Conservation (phyloP, 2,113 vertebrate species). For the Hydrochoerus hydrochaeris region DNA sequence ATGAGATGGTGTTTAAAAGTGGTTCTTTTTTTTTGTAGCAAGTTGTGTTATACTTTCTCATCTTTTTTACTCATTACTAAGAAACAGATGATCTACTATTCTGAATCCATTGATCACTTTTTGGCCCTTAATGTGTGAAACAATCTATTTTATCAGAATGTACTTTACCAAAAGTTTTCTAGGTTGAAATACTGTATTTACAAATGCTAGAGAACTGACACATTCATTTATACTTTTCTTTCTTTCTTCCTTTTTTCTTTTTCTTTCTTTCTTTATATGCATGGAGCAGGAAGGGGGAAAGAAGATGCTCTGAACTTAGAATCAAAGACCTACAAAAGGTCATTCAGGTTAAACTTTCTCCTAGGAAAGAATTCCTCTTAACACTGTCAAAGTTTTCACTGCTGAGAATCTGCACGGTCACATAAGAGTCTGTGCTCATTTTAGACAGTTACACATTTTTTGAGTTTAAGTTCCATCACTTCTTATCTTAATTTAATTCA, state of each 20-base stretch:
- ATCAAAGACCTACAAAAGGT: not conserved
- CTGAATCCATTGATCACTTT: not conserved
- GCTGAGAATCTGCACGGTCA: not conserved
- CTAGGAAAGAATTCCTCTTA: not conserved
- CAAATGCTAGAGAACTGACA: not conserved
- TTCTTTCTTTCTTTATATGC: not conserved
- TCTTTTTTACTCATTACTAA: conserved; percentile 55
- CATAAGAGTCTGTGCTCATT: not conserved
- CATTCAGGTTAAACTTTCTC: not conserved
- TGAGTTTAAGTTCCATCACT: conserved; percentile 8
- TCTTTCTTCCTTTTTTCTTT: not conserved
- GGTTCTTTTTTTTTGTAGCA: not conserved
- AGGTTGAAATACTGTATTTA: conserved; percentile 34
- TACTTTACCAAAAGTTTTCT: not conserved
- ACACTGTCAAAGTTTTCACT: not conserved
- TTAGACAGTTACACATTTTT: not conserved
- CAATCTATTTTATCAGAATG: not conserved
- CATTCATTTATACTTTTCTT: not conserved
- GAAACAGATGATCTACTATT: not conserved
- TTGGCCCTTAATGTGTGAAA: not conserved
- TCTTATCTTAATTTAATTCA: not conserved
- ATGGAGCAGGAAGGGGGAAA: not conserved
- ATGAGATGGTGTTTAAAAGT: conserved; percentile 64
- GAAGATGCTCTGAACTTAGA: not conserved
- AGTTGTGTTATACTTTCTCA: conserved; percentile 54